Conservation (phyloP, 2,888 invertebrate species). For the Melikaiella ostensackeni region DNA sequence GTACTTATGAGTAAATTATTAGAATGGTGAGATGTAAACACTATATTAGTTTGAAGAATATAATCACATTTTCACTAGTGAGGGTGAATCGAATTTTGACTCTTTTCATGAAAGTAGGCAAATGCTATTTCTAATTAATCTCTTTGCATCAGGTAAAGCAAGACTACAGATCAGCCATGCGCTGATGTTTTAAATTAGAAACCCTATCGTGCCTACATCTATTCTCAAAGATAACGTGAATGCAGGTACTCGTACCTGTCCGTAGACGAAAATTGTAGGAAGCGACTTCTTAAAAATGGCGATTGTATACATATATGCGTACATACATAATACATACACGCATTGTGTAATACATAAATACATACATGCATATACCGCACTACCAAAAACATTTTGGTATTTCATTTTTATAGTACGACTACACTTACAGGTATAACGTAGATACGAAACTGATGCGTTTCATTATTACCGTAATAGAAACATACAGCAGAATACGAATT, state of each 20-base stretch:
- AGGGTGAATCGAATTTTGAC: slow-evolving; percentile 3
- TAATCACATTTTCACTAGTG: slow-evolving; percentile 14
- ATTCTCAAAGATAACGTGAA: slow-evolving; percentile 51
- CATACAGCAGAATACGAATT: slow-evolving; percentile 19
- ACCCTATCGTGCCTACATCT: slow-evolving; percentile 72
- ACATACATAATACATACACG: slow-evolving; percentile 8
- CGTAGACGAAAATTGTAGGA: slow-evolving; percentile 40
- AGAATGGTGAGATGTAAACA: not conserved
- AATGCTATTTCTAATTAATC: slow-evolving; percentile 35
- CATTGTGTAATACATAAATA: not conserved
- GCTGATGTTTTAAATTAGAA: slow-evolving; percentile 58
- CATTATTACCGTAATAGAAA: not conserved
- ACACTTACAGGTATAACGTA: not conserved
- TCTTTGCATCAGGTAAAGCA: slow-evolving; percentile 13
- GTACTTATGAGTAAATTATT: not conserved
- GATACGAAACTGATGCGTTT: not conserved
- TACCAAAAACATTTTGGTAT: slow-evolving; percentile 4
- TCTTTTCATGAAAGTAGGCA: slow-evolving; percentile 37
- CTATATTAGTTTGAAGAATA: slow-evolving; percentile 18
- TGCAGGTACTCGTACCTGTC: slow-evolving; percentile 44
- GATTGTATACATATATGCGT: slow-evolving; percentile 27
- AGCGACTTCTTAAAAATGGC: slow-evolving; percentile 26
- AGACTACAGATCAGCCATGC: slow-evolving; percentile 3
- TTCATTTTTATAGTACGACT: slow-evolving; percentile 3
- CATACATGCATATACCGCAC: slow-evolving; percentile 1